Conservation (phyloP, 2,888 invertebrate genomes). For the Vanessa cardui region DNA sequence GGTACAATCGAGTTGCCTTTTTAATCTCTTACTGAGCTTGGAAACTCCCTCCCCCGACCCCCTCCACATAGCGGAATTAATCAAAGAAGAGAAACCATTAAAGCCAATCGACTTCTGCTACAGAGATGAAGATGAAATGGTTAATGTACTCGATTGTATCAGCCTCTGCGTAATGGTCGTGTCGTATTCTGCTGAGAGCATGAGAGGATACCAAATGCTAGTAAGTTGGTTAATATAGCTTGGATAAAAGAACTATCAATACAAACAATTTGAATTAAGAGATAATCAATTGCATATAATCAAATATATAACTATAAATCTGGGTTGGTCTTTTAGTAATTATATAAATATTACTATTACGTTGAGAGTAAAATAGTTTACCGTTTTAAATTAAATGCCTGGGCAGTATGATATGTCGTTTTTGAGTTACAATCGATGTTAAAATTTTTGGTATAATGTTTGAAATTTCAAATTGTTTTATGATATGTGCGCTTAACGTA, state of each 20-base stretch:
- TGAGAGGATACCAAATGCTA: conserved; percentile 95
- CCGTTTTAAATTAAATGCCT: too few relatives aligned
- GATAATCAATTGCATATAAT: too few relatives aligned
- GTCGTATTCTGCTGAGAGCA: conserved; percentile 98
- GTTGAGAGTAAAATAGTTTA: too few relatives aligned
- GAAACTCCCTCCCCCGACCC: conserved; percentile 98
- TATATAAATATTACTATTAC: too few relatives aligned
- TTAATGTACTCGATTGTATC: conserved; percentile 97
- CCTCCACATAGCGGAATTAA: conserved; percentile 94
- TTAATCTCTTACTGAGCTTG: conserved; percentile 94
- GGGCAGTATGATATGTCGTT: too few relatives aligned
- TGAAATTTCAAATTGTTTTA: too few relatives aligned
- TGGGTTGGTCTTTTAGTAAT: too few relatives aligned
- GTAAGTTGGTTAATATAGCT: conserved; percentile 73
- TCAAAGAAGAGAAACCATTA: conserved; percentile 94
- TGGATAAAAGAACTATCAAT: background rate
- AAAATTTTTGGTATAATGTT: too few relatives aligned
- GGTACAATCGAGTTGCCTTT: conserved; percentile 95
- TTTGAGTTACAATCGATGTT: too few relatives aligned
- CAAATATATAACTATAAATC: too few relatives aligned
- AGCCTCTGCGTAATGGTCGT: conserved; percentile 99
- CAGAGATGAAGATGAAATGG: conserved; percentile 98
- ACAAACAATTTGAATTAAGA: too few relatives aligned
- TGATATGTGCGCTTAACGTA: background rate
- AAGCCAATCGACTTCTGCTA: conserved; percentile 99